Percentiles rank a stretch among this genome's conserved stretches.
Conservation (phyloP, 37 sponge, comb jelly and placozoan genomes). For the Axinella damicornis region DNA sequence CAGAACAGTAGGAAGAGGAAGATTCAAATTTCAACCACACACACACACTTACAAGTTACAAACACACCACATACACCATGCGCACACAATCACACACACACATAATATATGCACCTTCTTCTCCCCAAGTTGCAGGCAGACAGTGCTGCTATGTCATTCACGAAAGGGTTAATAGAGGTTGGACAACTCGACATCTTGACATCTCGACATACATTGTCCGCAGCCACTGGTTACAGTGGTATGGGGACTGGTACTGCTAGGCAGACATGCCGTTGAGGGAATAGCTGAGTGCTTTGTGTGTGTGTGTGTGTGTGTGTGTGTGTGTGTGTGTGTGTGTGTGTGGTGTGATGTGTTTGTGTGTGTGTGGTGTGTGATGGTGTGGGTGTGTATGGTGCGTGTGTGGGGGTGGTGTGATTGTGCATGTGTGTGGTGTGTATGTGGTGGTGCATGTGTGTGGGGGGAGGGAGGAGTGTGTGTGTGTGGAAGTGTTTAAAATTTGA, state of each 20-base stretch:
- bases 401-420: no score
- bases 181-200: slow-evolving; percentile 56
- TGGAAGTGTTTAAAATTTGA: no score
- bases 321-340: not conserved
- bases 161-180: slow-evolving; percentile 62
- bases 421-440: not conserved
- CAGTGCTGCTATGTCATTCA: slow-evolving; percentile 34
- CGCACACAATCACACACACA: no score
- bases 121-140: slow-evolving; percentile 40
- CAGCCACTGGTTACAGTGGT: slow-evolving; percentile 17
- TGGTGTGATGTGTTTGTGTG: not conserved
- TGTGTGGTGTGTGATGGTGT: no score
- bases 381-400: no score
- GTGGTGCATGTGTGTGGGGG: not conserved
- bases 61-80: no score
- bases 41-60: no score
- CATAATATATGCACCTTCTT: slow-evolving; percentile 33
- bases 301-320: not conserved
- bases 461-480: not conserved
- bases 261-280: slow-evolving; percentile 43
- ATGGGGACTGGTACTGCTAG: slow-evolving; percentile 34
- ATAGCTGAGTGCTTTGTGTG: slow-evolving; percentile 13
- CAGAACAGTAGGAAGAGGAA: no score
- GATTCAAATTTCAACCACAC: no score
- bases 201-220: slow-evolving; percentile 27